Percentiles rank a stretch among this genome's conserved stretches.
Conservation (phyloP, 1,140 invertebrate species). For the Dendroctonus valens region DNA sequence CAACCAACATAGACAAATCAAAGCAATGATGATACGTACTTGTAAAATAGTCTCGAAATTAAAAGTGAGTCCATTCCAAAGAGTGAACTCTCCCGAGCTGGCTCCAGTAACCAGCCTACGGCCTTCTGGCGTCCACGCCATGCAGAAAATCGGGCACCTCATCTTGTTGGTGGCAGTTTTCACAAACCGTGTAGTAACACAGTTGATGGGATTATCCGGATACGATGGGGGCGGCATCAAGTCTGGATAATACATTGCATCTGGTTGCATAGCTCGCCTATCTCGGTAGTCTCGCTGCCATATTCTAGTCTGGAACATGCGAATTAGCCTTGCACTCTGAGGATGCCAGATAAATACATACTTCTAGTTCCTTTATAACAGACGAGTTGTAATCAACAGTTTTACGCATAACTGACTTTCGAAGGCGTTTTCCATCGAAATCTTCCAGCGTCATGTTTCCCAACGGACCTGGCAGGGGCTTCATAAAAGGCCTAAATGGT, state of each 20-base stretch:
- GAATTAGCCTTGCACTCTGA: neutral
- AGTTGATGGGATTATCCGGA: slow-evolving; percentile 93
- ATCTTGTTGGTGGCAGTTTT: slow-evolving; percentile 99
- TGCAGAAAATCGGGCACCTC: slow-evolving; percentile 97
- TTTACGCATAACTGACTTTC: slow-evolving; percentile 96
- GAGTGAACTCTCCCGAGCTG: slow-evolving; percentile 97
- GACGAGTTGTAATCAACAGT: slow-evolving; percentile 98
- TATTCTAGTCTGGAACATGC: slow-evolving; percentile 70
- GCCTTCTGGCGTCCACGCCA: slow-evolving; percentile 99
- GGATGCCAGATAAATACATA: slow-evolving; percentile 20
- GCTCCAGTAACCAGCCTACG: slow-evolving; percentile 96
- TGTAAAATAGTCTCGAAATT: slow-evolving; percentile 99
- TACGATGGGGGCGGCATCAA: slow-evolving; percentile 86
- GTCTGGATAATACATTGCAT: slow-evolving; percentile 86
- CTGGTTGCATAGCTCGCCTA: slow-evolving; percentile 82
- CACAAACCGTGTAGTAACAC: slow-evolving; percentile 94
- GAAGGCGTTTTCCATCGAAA: slow-evolving; percentile 92
- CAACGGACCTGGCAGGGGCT: slow-evolving; percentile 57
- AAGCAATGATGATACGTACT: slow-evolving; percentile 56
- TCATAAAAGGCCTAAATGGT: slow-evolving; percentile 56
- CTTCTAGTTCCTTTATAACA: slow-evolving; percentile 88
- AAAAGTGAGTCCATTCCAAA: slow-evolving; percentile 99
- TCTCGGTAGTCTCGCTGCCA: slow-evolving; percentile 93
- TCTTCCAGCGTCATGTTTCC: slow-evolving; percentile 72
- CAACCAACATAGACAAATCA: too few relatives aligned